Conservation (phyloP, 2,797 vertebrate species). For the Brachyrhaphis roseni region DNA sequence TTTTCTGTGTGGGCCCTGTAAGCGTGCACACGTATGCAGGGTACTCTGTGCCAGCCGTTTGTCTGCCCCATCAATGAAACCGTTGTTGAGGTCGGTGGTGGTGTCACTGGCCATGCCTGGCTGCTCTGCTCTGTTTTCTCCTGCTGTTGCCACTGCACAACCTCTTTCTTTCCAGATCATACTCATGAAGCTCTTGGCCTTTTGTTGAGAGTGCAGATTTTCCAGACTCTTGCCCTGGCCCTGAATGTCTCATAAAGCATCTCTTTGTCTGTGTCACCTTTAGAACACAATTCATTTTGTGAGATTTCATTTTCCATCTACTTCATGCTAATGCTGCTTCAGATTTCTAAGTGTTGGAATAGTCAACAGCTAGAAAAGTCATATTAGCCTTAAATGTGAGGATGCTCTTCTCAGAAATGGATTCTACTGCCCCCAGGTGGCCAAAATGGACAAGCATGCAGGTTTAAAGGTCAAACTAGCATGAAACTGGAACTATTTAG, state of each 20-base stretch:
- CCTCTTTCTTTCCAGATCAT: constrained; percentile 34
- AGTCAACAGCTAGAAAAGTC: neutral
- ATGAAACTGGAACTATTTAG: neutral
- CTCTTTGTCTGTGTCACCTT: neutral
- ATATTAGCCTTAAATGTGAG: neutral
- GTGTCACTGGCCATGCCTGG: constrained; percentile 63
- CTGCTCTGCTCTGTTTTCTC: constrained; percentile 50
- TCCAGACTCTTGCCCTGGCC: constrained; percentile 41
- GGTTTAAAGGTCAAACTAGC: neutral
- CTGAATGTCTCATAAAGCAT: constrained; percentile 16
- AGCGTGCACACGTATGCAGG: constrained; percentile 63
- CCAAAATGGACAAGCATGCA: neutral
- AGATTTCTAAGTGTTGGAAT: neutral
- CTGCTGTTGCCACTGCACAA: constrained; percentile 16
- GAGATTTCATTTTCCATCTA: neutral
- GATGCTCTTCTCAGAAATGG: neutral
- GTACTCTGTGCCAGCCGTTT: constrained; percentile 67
- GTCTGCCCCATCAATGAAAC: constrained; percentile 70
- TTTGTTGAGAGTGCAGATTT: constrained; percentile 68
- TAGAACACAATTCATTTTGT: neutral
- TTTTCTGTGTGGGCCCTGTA: constrained; percentile 44
- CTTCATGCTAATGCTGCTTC: neutral
- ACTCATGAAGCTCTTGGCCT: constrained; percentile 47
- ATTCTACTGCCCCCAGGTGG: neutral
- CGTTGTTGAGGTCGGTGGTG: constrained; percentile 54